phyloP scores from a whole-genome alignment of 2,797 vertebrate genomes.

The Lates japonicus region DNA sequence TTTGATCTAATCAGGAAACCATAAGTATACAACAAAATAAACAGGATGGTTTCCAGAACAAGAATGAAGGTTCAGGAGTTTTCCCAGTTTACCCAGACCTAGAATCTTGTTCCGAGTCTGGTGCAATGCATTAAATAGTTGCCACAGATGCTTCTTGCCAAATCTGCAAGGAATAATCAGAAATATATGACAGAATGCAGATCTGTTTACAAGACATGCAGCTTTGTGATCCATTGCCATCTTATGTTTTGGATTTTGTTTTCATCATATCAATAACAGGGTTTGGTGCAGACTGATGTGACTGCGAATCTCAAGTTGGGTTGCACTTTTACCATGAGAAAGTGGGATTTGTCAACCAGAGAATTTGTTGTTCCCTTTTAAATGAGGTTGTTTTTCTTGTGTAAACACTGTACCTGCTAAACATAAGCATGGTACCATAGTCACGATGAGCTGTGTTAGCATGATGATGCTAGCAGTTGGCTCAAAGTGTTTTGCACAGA shows the following conservation, averaged over 20 bases:
- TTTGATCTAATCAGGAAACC: constrained; percentile 13
- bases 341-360: not conserved
- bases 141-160: constrained; percentile 28
- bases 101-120: constrained; percentile 14
- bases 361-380: not conserved
- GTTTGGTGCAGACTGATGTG: constrained; percentile 18
- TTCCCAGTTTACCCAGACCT: not conserved
- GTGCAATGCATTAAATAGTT: constrained; percentile 38
- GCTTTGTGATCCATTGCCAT: constrained; percentile 11
- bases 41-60: not conserved
- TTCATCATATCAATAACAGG: constrained; percentile 9
- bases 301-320: constrained; percentile 22
- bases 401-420: too few relatives aligned
- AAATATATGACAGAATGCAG: constrained; percentile 31
- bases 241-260: constrained; percentile 23
- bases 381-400: not conserved
- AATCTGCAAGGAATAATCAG: constrained; percentile 20
- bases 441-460: not conserved
- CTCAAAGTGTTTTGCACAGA: not conserved
- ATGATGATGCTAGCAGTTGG: not conserved
- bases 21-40: constrained; percentile 3
- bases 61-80: constrained; percentile 7
- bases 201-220: constrained; percentile 28
- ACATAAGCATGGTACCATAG: too few relatives aligned
- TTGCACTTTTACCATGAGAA: not conserved